Percentiles rank a stretch among this genome's conserved stretches.
These are phyloP conservation scores for Enhydra lutris DNA, from an alignment of 2,113 vertebrate species.

Conservation along the genomic window DNA sequence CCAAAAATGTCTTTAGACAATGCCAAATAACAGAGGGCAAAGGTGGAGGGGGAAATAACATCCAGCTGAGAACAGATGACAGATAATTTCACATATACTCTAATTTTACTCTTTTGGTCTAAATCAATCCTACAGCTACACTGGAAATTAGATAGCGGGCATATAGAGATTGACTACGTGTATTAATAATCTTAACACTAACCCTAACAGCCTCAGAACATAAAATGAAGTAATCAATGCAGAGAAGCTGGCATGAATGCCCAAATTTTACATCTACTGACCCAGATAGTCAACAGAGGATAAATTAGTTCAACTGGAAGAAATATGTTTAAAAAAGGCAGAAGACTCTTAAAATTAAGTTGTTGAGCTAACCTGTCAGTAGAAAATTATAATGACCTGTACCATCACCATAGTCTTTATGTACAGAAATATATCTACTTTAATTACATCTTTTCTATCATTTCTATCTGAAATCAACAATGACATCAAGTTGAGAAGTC, in stretches of 20 bases:
- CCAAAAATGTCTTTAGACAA: slow-evolving; percentile 6
- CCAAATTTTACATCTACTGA: neutral
- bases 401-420: neutral
- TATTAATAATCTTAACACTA: neutral
- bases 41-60: neutral
- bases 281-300: neutral
- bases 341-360: neutral
- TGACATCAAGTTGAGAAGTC: neutral
- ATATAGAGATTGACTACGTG: neutral
- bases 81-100: neutral
- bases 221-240: slow-evolving; percentile 6
- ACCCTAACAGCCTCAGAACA: slow-evolving; percentile 23
- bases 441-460: slow-evolving; percentile 4
- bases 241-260: neutral
- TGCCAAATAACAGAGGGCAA: neutral
- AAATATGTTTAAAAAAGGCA: slow-evolving; percentile 4
- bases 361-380: neutral
- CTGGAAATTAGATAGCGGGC: neutral
- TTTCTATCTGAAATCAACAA: slow-evolving; percentile 31
- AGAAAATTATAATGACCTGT: neutral
- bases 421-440: neutral
- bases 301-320: slow-evolving; percentile 11
- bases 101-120: slow-evolving; percentile 13
- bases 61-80: neutral
- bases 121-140: neutral